These are phyloP conservation scores for Aegithalos caudatus DNA, from an alignment of 2,113 vertebrate genomes.

Conservation along the genomic window DNA sequence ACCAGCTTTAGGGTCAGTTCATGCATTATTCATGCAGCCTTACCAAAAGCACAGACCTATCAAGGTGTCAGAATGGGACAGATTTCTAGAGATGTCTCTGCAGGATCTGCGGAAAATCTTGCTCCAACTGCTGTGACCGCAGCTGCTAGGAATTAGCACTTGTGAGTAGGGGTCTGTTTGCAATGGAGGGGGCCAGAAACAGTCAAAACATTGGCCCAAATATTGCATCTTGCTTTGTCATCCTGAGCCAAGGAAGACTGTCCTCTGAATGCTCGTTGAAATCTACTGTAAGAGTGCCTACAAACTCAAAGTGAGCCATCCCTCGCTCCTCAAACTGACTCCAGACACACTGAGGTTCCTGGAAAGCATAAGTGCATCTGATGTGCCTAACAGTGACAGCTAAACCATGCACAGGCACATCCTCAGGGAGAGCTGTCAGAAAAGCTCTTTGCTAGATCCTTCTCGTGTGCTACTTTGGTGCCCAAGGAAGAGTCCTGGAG, in stretches of 20 bases:
- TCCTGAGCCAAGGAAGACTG: background rate
- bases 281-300: background rate
- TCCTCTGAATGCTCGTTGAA: background rate
- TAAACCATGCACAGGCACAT: background rate
- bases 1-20: background rate
- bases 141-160: background rate
- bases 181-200: background rate
- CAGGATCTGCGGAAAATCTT: background rate
- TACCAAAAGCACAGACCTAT: background rate
- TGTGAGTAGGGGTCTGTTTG: background rate
- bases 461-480: background rate
- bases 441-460: background rate
- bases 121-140: background rate
- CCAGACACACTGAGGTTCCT: background rate
- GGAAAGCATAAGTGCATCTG: fast-evolving
- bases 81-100: background rate
- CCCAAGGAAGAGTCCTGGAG: fast-evolving
- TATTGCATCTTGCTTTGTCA: background rate
- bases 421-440: background rate
- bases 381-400: background rate
- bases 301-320: background rate
- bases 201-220: background rate
- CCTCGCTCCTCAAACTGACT: background rate
- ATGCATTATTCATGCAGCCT: background rate
- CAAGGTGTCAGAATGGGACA: background rate